Conservation (phyloP, 2,797 vertebrate genomes). For the Steatocranus sp. region DNA sequence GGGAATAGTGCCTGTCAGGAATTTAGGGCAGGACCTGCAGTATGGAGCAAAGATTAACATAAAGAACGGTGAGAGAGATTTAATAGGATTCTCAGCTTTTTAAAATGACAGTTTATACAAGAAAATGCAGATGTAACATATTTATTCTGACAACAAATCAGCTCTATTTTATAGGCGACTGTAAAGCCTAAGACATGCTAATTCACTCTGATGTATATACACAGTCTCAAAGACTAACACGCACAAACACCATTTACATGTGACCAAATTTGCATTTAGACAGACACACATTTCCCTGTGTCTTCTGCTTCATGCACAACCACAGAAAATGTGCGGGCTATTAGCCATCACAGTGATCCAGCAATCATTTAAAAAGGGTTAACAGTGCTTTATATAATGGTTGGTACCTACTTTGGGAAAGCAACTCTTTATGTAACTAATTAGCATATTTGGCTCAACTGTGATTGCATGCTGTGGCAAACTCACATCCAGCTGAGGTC, state of each 20-base stretch:
- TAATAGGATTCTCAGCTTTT: conserved; percentile 43
- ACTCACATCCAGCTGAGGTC: conserved; percentile 52
- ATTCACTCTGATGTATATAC: conserved; percentile 17
- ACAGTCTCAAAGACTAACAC: neutral
- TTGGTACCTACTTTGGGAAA: neutral
- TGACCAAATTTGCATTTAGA: neutral
- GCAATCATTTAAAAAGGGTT: neutral
- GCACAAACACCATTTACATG: neutral
- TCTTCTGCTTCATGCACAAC: neutral
- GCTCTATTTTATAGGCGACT: conserved; percentile 15
- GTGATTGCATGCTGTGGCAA: conserved; percentile 4
- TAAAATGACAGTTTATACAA: conserved; percentile 18
- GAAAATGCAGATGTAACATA: conserved; percentile 24
- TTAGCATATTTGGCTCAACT: conserved; percentile 11
- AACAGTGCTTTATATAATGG: neutral
- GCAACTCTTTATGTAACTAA: conserved; percentile 18
- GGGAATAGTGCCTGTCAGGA: conserved; percentile 71
- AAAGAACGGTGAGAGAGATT: conserved; percentile 31
- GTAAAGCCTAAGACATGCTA: conserved; percentile 26
- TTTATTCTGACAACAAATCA: conserved; percentile 23
- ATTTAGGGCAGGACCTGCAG: conserved; percentile 65
- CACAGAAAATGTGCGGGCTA: neutral
- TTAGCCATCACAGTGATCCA: neutral
- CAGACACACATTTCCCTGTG: neutral
- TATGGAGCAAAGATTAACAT: conserved; percentile 41